Base-by-base conservation (phyloP, 2,113 vertebrate species). In the Erpornis zantholeuca region DNA sequence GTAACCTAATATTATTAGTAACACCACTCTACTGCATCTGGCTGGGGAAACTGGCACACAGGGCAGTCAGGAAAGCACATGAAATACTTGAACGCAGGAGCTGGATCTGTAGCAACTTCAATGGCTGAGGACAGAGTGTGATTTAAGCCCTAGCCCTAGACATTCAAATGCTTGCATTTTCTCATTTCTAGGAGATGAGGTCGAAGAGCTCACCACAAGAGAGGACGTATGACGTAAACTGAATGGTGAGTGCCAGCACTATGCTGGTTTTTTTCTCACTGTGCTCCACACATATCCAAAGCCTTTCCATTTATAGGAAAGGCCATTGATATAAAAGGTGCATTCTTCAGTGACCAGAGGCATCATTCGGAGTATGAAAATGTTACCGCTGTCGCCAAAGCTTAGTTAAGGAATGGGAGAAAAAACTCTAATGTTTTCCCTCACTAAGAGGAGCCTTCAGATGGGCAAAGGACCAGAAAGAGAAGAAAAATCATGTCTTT, bases 181-280 rank as follows among this genome's bases (percentile, higher is more conserved):
- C 60, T 82, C 68, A 88, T 73, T 96, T 96, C 91, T 75, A 90
- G 88, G 79, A 93, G 82, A 94, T 90, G 90, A 94, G 49, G 90
- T 88, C 85, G 79, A 95, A 91, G 85, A 96, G 56, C 85, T 95
- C 28, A 73, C 76, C 92, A 77, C 76, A 93, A 90, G 85, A 86
- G 68, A 85, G 25, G 44, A 40, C 0, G 3, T 31, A 53, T 94
- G 79, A 96, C 42, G 60, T 86, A 86, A 96, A 92, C 60, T 14
- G 63, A 69, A 70, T 36, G 22, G 33, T 14, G 24, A 78, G 33
- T 91, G 92, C 91, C 95, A 97, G 88, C 52, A 68, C 65, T 64
- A 64, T 9, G 10, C 3, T 11, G 40, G 45, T 21, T 44, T 73
- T 66, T 68, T 75, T 15, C 14, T 5, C 52, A 49, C 72, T 63